Conservation (phyloP, 2,888 invertebrate species). For the Heteromyza rotundicornis region DNA sequence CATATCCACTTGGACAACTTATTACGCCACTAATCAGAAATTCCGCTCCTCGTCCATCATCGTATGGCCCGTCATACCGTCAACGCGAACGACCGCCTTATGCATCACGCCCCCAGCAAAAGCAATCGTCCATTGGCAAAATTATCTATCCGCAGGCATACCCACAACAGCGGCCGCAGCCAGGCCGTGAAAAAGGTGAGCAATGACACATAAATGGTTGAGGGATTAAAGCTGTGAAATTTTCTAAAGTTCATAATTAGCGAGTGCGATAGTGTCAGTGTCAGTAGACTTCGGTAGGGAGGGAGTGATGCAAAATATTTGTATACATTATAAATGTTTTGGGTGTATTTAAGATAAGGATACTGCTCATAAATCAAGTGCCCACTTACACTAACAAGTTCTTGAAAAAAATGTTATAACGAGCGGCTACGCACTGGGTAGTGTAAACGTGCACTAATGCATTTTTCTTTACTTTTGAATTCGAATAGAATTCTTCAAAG, state of each 20-base stretch:
- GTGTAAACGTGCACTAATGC: too few relatives aligned
- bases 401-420: too few relatives aligned
- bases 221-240: neutral
- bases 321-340: too few relatives aligned
- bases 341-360: too few relatives aligned
- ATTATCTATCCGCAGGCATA: conserved; percentile 32
- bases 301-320: neutral
- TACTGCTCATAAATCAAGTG: too few relatives aligned
- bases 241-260: too few relatives aligned
- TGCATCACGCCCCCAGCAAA: conserved; percentile 8
- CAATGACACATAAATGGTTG: conserved; percentile 38
- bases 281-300: neutral
- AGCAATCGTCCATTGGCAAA: conserved; percentile 27
- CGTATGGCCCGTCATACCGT: neutral
- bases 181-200: conserved; percentile 47
- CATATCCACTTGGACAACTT: conserved; percentile 57
- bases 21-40: conserved; percentile 50
- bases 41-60: conserved; percentile 24
- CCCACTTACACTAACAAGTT: too few relatives aligned
- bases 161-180: conserved; percentile 26
- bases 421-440: too few relatives aligned
- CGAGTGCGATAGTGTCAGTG: neutral
- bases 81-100: conserved; percentile 20
- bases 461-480: too few relatives aligned
- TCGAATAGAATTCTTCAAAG: too few relatives aligned